phyloP scores from a whole-genome alignment of 2,888 invertebrate genomes.

The Apamea crenata region DNA sequence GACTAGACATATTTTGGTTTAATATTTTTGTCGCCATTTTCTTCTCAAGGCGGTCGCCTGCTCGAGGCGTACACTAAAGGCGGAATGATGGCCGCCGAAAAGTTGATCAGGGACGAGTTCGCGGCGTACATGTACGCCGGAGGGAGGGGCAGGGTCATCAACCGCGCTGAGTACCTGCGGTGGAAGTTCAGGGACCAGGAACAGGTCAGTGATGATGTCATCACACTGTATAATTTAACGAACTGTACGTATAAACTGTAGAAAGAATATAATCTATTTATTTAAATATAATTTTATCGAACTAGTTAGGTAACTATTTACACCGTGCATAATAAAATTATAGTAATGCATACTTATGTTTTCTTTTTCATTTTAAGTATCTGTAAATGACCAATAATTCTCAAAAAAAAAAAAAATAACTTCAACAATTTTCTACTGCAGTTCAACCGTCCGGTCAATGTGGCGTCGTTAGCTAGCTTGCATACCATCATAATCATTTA shows the following conservation, averaged over 20 bases:
- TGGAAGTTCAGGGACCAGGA: constrained; percentile 97
- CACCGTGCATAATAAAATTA: no score
- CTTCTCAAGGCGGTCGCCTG: constrained; percentile 93
- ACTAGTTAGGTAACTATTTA: no score
- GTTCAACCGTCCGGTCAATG: no score
- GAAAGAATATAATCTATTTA: no score
- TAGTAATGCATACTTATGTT: no score
- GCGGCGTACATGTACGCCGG: constrained; percentile 96
- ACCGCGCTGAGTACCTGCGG: constrained; percentile 96
- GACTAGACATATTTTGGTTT: not conserved
- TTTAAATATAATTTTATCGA: no score
- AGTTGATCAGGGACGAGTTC: constrained; percentile 96
- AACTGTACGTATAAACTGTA: not conserved
- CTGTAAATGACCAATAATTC: no score
- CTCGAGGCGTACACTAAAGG: constrained; percentile 96
- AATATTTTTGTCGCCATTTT: not conserved
- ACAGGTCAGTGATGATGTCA: constrained; percentile 86
- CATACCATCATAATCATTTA: no score
- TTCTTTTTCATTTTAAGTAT: no score
- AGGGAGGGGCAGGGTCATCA: constrained; percentile 95
- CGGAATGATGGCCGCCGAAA: constrained; percentile 95
- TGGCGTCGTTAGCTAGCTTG: no score
- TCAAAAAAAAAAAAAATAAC: no score
- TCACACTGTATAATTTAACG: not conserved
- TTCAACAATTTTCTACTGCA: no score